A percentile compares a stretch with the other conserved stretches of the same genome.
These are phyloP conservation scores for Zoanthus sociatus DNA, from an alignment of 92 coral and sea anemone genomes.

Conservation along the genomic window DNA sequence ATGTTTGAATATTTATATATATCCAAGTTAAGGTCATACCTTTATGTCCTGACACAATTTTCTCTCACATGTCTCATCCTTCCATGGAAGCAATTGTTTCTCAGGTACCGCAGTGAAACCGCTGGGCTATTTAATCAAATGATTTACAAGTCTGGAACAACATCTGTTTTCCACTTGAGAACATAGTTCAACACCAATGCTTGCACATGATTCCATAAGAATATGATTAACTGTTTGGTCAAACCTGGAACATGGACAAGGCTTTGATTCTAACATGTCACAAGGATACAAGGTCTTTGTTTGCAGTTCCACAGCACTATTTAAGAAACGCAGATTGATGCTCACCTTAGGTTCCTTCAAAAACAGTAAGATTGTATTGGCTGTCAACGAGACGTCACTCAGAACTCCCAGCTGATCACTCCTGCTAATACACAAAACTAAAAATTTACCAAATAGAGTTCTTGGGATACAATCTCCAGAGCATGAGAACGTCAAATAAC, in stretches of 20 bases:
- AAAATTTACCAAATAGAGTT: conserved; percentile 6
- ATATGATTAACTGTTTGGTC: background rate
- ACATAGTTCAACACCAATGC: background rate
- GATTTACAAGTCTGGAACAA: background rate
- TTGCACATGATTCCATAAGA: background rate
- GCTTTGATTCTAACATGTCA: background rate
- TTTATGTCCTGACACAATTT: background rate
- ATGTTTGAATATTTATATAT: background rate
- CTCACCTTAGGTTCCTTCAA: background rate
- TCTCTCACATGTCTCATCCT: background rate
- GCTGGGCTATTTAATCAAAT: background rate
- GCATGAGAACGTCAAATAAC: background rate
- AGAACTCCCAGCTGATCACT: background rate
- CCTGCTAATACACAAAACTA: background rate
- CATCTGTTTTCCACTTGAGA: background rate
- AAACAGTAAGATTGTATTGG: background rate
- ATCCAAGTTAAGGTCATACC: background rate
- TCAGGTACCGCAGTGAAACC: background rate
- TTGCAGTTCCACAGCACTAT: conserved; percentile 8
- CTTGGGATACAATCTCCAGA: background rate
- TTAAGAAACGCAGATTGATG: conserved; percentile 6
- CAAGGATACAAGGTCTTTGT: background rate
- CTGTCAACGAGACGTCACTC: background rate
- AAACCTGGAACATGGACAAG: background rate
- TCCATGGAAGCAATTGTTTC: background rate